Conservation (phyloP, 2,113 vertebrate species). For the Chloropsis cyanopogon region DNA sequence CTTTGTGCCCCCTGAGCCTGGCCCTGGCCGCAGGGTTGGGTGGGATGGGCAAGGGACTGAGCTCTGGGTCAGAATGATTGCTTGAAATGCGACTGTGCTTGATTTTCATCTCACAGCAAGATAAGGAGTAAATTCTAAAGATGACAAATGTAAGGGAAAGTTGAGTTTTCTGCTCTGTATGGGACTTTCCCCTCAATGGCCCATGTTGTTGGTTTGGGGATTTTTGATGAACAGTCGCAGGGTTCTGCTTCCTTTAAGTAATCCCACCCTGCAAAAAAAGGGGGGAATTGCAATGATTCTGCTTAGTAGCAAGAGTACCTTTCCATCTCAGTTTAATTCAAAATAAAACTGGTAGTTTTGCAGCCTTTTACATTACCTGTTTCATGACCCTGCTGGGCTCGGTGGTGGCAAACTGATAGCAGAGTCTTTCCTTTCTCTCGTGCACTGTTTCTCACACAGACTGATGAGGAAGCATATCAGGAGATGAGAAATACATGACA, state of each 20-base stretch:
- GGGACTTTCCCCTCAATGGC: background rate
- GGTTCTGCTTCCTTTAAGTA: background rate
- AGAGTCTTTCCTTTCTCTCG: background rate
- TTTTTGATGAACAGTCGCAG: background rate
- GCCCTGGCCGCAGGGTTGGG: rapidly evolving
- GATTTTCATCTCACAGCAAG: background rate
- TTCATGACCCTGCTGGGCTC: background rate
- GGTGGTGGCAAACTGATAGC: background rate
- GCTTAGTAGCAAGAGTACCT: background rate
- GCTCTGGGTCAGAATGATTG: rapidly evolving
- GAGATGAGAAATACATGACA: background rate
- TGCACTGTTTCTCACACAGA: background rate
- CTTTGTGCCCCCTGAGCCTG: rapidly evolving
- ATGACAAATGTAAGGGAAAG: background rate
- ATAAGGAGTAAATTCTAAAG: background rate
- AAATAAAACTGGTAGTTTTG: background rate
- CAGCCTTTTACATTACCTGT: background rate
- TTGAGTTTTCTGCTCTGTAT: background rate
- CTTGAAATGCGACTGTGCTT: rapidly evolving
- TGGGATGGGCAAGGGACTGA: background rate
- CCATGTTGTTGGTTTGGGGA: background rate
- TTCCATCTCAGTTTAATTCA: background rate
- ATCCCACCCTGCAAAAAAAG: background rate
- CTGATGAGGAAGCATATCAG: rapidly evolving
- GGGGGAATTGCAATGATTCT: background rate